Evolutionary conservation across 1,140 invertebrate genomes (phyloP).

Genomic region (Eurytemora carolleeae): DNA sequence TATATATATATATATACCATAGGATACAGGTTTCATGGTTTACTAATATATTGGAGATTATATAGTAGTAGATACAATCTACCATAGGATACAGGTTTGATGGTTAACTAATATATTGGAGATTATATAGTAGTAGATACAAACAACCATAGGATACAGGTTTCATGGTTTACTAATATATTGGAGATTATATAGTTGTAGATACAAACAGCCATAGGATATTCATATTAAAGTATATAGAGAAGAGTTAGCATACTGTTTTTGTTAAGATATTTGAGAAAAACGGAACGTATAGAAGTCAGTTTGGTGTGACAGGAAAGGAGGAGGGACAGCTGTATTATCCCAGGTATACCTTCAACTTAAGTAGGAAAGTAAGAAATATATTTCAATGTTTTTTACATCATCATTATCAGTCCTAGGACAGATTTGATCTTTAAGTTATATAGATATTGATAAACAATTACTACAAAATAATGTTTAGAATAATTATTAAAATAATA

Average conservation of each 20-base stretch:
- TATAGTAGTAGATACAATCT: neutral
- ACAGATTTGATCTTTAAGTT: slow-evolving; percentile 50
- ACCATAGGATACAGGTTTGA: too few species aligned
- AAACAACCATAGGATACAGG: neutral
- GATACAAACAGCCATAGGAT: too few species aligned
- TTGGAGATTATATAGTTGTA: neutral
- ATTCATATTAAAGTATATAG: neutral
- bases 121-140: neutral
- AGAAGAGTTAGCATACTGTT: neutral
- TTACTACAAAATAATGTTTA: slow-evolving; percentile 93
- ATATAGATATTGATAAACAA: slow-evolving; percentile 64
- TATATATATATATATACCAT: too few species aligned
- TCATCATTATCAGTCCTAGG: too few species aligned
- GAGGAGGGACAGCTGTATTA: slow-evolving; percentile 93
- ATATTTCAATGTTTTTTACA: too few species aligned
- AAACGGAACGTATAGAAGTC: slow-evolving; percentile 61
- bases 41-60: neutral
- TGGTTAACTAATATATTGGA: neutral
- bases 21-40: too few species aligned
- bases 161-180: neutral
- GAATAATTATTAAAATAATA: slow-evolving; percentile 42
- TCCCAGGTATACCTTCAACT: slow-evolving; percentile 83
- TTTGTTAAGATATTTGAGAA: slow-evolving; percentile 57
- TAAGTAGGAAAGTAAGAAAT: too few species aligned
- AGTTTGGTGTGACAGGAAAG: slow-evolving; percentile 71